Base-by-base conservation (phyloP, 2,888 invertebrate species). In the Galeopsomyia nigrocyanea region DNA sequence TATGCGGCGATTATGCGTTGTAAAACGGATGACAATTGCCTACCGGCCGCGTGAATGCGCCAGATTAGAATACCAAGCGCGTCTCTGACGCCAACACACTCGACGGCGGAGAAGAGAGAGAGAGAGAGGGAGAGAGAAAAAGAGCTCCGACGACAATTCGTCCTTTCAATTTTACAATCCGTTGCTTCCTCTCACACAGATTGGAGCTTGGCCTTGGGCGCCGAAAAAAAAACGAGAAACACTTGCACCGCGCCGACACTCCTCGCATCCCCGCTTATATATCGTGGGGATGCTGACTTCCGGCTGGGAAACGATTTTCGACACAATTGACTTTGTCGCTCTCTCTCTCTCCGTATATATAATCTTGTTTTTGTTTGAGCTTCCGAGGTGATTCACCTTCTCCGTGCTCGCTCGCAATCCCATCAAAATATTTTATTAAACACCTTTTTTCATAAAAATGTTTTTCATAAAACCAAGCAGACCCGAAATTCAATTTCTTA, bases 1-100 rank as follows among this genome's bases (percentile, higher is more conserved):
- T 83, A 83, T 82, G 61, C 49, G 64, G 80, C 80, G 83, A 83
- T 83, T 83, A 83, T 81, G 79, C 79, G 78, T 82, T 80, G 82
- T 82, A 82, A 82, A 83, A 83, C 78, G 79, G 82, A 80, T 80
- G 80, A 83, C 83, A 83, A 83, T 83, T 74, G 68, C 50, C n/a
- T 16, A 14, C 26, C 19, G 65, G 47, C 39, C 46, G 68, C 64
- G 16, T 76, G 64, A 71, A 74, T 76, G 67, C 67, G 55, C 22
- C 58, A 58, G 75, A 75, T 75, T 71, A 75, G 72, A 75, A 75
- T 72, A 71, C 67, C 69, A 60, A 65, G 39, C 39, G 39, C 39
- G 61, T n/a, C 39, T 50, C n/a, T 55, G 21, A 62, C 46, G 47
- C 26, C 46, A 14, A 31, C 22, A 56, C 49, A 26, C 68, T 56